Evolutionary conservation across 2,113 vertebrate species (phyloP).

Genomic region (Rhea pennata): DNA sequence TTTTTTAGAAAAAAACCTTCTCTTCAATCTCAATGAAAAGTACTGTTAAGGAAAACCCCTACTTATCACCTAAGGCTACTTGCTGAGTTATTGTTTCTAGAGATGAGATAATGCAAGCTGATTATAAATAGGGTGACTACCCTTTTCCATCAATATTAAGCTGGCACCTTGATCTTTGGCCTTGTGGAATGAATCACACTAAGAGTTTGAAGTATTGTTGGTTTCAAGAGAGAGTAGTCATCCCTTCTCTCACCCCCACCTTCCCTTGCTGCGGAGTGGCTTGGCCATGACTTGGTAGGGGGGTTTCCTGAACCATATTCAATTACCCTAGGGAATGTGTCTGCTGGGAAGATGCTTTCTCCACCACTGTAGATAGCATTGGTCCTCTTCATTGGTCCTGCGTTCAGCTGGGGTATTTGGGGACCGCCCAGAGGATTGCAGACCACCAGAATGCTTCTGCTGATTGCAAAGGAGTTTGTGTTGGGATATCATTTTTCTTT

Average conservation of each 20-base stretch:
- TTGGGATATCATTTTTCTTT: neutral
- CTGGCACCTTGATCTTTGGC: neutral
- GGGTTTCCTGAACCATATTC: neutral
- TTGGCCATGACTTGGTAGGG: neutral
- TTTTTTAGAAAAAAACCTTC: neutral
- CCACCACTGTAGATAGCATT: accelerated
- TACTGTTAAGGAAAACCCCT: slow-evolving; percentile 37
- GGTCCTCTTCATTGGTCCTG: neutral
- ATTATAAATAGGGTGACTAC: slow-evolving; percentile 25
- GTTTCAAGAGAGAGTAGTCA: neutral
- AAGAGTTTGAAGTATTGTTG: neutral
- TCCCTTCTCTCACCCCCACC: neutral
- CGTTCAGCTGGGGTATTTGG: neutral
- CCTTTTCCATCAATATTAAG: slow-evolving; percentile 41
- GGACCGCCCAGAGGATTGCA: neutral
- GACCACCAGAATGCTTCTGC: accelerated
- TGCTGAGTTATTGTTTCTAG: slow-evolving; percentile 23
- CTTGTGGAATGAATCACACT: neutral
- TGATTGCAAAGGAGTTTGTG: neutral
- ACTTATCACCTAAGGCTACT: slow-evolving; percentile 26
- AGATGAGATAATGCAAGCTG: slow-evolving; percentile 26
- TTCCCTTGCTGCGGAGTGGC: neutral
- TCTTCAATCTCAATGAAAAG: neutral
- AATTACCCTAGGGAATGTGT: neutral
- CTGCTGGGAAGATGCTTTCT: neutral